These are phyloP conservation scores for Bufotes viridis DNA, from an alignment of 2,797 vertebrate species.

Conservation along the genomic window DNA sequence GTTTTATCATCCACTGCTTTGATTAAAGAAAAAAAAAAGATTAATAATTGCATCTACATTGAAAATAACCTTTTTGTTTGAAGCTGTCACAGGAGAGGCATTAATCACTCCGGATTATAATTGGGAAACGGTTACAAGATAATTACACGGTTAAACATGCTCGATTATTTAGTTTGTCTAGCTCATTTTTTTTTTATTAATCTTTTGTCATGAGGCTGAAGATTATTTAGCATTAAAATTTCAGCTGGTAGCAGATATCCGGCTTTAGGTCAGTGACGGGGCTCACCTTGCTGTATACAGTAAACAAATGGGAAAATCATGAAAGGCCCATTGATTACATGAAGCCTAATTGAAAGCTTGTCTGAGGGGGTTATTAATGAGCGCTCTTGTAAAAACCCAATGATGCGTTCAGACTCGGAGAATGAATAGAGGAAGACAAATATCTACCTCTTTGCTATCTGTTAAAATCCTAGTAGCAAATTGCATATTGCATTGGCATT, in stretches of 20 bases:
- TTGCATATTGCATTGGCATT: not conserved
- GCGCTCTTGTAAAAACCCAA: slow-evolving; percentile 50
- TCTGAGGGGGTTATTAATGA: slow-evolving; percentile 58
- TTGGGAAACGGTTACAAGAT: slow-evolving; percentile 46
- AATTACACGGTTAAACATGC: slow-evolving; percentile 52
- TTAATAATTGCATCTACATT: slow-evolving; percentile 22
- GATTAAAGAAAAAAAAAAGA: slow-evolving; percentile 3
- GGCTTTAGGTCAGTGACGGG: slow-evolving; percentile 52
- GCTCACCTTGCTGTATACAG: slow-evolving; percentile 52
- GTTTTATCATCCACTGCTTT: slow-evolving; percentile 13
- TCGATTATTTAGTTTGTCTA: slow-evolving; percentile 38
- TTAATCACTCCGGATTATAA: slow-evolving; percentile 56
- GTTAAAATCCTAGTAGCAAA: slow-evolving; percentile 10
- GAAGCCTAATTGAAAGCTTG: slow-evolving; percentile 61
- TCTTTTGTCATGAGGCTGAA: slow-evolving; percentile 33
- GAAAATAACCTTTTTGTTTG: slow-evolving; percentile 33
- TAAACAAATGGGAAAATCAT: slow-evolving; percentile 60
- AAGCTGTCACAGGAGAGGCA: slow-evolving; percentile 12
- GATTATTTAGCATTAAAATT: slow-evolving; percentile 57
- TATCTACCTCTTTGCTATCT: slow-evolving; percentile 18
- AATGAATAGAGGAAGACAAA: slow-evolving; percentile 29
- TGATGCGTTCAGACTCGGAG: slow-evolving; percentile 50
- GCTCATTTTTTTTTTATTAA: slow-evolving; percentile 35
- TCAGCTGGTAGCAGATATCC: slow-evolving; percentile 37
- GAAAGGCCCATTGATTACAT: slow-evolving; percentile 55